These are phyloP conservation scores for Cremastinae sp. DNA, from an alignment of 2,888 invertebrate genomes.

Conservation along the genomic window DNA sequence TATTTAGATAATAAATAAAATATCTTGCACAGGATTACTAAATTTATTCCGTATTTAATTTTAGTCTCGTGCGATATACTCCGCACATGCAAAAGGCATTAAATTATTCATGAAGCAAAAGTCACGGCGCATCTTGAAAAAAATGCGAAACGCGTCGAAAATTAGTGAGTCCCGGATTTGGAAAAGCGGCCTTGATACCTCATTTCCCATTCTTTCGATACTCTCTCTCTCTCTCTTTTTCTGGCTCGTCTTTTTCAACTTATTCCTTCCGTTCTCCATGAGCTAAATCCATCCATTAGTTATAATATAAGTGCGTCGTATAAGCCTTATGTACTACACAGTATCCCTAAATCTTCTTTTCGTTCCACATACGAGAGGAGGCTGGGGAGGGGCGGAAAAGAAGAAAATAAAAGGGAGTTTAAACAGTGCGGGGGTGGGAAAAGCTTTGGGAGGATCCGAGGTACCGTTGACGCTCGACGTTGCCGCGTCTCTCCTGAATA, in stretches of 20 bases:
- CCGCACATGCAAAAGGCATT: not conserved
- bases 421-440: conserved; percentile 9
- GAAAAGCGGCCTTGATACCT: no score
- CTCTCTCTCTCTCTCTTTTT: conserved; percentile 1
- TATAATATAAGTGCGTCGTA: conserved; percentile 34
- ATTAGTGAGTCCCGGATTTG: no score
- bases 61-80: not conserved
- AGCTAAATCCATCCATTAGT: conserved; percentile 12
- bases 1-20: no score
- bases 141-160: no score
- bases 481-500: conserved; percentile 45
- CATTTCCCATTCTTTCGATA: no score
- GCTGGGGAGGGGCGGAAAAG: conserved; percentile 6
- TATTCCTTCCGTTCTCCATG: not conserved
- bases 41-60: no score
- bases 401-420: conserved; percentile 44
- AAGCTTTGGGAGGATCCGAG: conserved; percentile 43
- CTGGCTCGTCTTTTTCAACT: not conserved
- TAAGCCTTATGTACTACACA: not conserved
- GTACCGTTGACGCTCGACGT: conserved; percentile 48
- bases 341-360: conserved; percentile 8
- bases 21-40: no score
- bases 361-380: conserved; percentile 17
- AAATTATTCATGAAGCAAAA: no score
- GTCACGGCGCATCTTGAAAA: no score